phyloP scores from a whole-genome alignment of 2,888 invertebrate genomes.

The Empis stercorea region DNA sequence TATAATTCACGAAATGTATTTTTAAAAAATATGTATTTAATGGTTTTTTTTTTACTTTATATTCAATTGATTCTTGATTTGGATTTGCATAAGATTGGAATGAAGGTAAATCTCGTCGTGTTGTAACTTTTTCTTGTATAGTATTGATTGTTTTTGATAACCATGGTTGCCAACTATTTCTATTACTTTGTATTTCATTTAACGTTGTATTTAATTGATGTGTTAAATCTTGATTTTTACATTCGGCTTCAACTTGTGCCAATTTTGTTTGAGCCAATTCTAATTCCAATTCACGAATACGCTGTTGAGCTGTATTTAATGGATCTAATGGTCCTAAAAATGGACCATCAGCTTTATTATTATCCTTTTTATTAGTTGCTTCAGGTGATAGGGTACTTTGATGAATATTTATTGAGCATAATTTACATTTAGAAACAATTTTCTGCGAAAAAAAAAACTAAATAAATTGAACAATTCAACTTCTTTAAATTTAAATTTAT shows the following conservation, averaged over 20 bases:
- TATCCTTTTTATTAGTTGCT: not conserved
- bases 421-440: slow-evolving; percentile 43
- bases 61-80: no score
- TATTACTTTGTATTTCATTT: slow-evolving; percentile 52
- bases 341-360: slow-evolving; percentile 21
- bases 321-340: slow-evolving; percentile 33
- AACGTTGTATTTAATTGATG: slow-evolving; percentile 77
- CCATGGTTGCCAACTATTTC: slow-evolving; percentile 74
- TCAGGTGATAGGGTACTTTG: not conserved
- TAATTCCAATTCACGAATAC: slow-evolving; percentile 80
- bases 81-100: slow-evolving; percentile 32
- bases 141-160: slow-evolving; percentile 72
- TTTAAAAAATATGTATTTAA: not conserved
- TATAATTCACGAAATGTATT: not conserved
- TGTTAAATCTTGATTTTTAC: slow-evolving; percentile 86
- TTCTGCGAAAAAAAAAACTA: slow-evolving; percentile 27
- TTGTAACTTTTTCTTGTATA: slow-evolving; percentile 34
- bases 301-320: slow-evolving; percentile 30
- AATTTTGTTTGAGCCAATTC: slow-evolving; percentile 95
- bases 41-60: not conserved
- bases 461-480: not conserved
- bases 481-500: slow-evolving; percentile 18
- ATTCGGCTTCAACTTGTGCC: slow-evolving; percentile 93
- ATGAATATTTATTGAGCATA: slow-evolving; percentile 25
- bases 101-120: slow-evolving; percentile 25